These are phyloP conservation scores for Strix aluco DNA, from an alignment of 2,113 vertebrate species.

Conservation along the genomic window DNA sequence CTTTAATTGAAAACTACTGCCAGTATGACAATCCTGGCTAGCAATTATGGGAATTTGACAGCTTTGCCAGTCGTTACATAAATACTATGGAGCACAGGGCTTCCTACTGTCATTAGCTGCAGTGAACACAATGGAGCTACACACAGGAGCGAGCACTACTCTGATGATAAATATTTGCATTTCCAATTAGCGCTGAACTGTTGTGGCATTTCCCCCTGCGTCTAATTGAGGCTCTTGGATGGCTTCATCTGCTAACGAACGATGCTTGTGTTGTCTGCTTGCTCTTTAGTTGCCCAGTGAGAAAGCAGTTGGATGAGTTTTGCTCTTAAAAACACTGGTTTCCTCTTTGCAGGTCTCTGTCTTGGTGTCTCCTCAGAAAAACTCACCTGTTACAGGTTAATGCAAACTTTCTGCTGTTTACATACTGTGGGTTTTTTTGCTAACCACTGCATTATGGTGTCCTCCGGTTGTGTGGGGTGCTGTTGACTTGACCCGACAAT, in stretches of 20 bases:
- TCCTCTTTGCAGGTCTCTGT: neutral
- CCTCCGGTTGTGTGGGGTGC: neutral
- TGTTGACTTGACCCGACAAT: neutral
- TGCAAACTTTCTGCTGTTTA: neutral
- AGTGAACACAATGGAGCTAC: slow-evolving; percentile 5
- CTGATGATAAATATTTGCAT: slow-evolving; percentile 45
- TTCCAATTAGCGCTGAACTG: slow-evolving; percentile 50
- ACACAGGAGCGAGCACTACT: neutral
- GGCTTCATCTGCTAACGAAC: neutral
- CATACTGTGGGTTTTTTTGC: neutral
- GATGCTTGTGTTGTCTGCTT: neutral
- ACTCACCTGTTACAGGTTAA: neutral
- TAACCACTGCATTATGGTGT: neutral
- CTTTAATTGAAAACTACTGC: slow-evolving; percentile 13
- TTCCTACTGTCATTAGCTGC: slow-evolving; percentile 24
- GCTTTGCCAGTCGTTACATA: slow-evolving; percentile 35
- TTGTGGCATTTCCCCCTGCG: neutral
- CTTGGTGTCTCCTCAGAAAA: neutral
- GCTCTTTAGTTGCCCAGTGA: neutral
- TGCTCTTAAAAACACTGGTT: neutral
- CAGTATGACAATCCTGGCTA: neutral
- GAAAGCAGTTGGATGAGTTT: neutral
- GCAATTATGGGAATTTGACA: slow-evolving; percentile 38
- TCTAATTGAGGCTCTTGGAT: slow-evolving; percentile 17
- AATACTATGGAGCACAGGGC: neutral